These are phyloP conservation scores for Pagetopsis macropterus DNA, from an alignment of 2,797 vertebrate genomes.

Conservation along the genomic window DNA sequence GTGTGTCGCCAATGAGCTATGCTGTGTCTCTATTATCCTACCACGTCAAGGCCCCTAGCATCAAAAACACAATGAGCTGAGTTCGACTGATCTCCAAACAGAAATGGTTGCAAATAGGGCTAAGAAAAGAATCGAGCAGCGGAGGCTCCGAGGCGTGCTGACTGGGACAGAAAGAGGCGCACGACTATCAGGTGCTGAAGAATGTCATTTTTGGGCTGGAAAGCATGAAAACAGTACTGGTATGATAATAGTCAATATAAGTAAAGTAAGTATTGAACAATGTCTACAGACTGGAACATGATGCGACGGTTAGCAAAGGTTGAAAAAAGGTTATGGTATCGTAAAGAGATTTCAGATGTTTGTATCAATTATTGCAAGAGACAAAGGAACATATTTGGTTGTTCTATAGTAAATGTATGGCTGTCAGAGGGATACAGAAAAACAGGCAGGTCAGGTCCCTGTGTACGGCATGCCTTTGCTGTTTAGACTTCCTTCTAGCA, in stretches of 20 bases:
- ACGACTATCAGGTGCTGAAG: constrained; percentile 6
- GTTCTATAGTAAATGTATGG: background rate
- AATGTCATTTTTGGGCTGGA: constrained; percentile 1
- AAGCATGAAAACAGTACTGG: background rate
- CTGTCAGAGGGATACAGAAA: background rate
- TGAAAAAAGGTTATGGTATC: background rate
- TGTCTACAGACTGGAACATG: background rate
- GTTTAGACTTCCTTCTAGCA: no score
- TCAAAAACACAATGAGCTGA: constrained; percentile 34
- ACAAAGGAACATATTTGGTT: background rate
- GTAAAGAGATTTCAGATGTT: constrained; percentile 7
- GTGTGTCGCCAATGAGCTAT: constrained; percentile 17
- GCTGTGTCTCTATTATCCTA: constrained; percentile 11
- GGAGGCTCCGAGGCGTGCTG: constrained; percentile 4
- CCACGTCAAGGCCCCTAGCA: constrained; percentile 25
- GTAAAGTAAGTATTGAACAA: background rate
- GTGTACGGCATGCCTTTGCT: background rate
- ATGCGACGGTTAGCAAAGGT: background rate
- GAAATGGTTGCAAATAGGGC: constrained; percentile 11
- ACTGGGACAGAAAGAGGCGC: constrained; percentile 28
- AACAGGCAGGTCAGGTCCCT: background rate
- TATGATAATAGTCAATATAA: background rate
- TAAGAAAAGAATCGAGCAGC: constrained; percentile 29
- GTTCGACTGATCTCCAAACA: constrained; percentile 40
- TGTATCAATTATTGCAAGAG: background rate